Evolutionary conservation across 2,888 invertebrate species (phyloP).

Genomic region (Tetropium fuscum): DNA sequence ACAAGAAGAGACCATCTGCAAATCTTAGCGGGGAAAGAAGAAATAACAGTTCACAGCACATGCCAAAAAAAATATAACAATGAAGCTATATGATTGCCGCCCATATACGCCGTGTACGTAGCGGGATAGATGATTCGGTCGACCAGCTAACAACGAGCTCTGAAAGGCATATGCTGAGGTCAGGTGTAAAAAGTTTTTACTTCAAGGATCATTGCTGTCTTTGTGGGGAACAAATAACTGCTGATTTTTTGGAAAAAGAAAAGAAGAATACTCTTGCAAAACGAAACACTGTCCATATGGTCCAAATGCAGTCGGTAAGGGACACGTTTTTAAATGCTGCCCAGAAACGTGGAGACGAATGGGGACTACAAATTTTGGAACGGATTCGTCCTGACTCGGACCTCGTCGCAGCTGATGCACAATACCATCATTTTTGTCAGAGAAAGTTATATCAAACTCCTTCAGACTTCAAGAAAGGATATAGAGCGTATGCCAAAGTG

Average conservation of each 20-base stretch:
- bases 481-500: slow-evolving; percentile 15
- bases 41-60: no score
- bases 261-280: slow-evolving; percentile 26
- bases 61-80: no score
- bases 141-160: no score
- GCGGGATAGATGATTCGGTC: no score
- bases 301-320: slow-evolving; percentile 39
- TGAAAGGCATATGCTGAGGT: slow-evolving; percentile 3
- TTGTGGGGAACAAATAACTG: slow-evolving; percentile 31
- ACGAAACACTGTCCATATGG: slow-evolving; percentile 37
- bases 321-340: slow-evolving; percentile 38
- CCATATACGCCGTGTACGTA: no score
- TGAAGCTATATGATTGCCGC: no score
- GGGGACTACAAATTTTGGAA: slow-evolving; percentile 27
- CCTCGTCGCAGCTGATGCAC: slow-evolving; percentile 23
- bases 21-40: no score
- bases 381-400: slow-evolving; percentile 4
- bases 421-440: slow-evolving; percentile 29
- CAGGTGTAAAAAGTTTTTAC: slow-evolving; percentile 6
- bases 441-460: no score
- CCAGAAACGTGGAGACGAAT: slow-evolving; percentile 33
- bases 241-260: slow-evolving; percentile 28
- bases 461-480: slow-evolving; percentile 15
- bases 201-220: slow-evolving; percentile 31
- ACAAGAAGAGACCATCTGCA: no score